phyloP scores from a whole-genome alignment of 37 sponge, comb jelly and placozoan species.

The Diacarnus erythraeanus region DNA sequence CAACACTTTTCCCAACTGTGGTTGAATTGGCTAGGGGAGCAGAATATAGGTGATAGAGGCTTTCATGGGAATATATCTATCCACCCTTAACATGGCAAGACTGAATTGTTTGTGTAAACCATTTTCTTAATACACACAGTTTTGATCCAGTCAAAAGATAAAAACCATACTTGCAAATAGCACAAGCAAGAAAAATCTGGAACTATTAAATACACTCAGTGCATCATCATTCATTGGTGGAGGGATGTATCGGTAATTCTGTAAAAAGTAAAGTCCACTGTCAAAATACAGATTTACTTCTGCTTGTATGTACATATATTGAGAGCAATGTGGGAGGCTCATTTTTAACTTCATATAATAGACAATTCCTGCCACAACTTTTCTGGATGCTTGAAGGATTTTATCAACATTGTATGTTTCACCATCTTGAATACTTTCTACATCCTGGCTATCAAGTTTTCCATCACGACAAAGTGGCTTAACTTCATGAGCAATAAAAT shows the following conservation, averaged over 20 bases:
- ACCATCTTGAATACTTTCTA: background rate
- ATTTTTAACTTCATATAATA: background rate
- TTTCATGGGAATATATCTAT: no score
- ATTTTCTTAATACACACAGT: no score
- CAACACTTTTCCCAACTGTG: no score
- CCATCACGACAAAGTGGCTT: background rate
- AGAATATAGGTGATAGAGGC: no score
- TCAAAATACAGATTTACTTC: background rate
- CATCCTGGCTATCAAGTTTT: background rate
- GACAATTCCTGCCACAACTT: background rate
- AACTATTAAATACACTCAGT: background rate
- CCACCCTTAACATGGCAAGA: no score
- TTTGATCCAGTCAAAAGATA: no score
- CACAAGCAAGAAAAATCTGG: no score
- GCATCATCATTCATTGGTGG: background rate
- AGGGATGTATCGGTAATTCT: background rate
- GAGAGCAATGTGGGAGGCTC: background rate
- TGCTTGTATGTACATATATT: background rate
- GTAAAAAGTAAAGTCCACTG: background rate
- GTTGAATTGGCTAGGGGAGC: no score
- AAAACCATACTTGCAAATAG: no score
- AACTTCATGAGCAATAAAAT: constrained; percentile 9
- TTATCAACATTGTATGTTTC: background rate
- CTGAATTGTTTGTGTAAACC: no score
- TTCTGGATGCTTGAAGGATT: background rate